Base-by-base conservation (phyloP, 2,888 invertebrate genomes). In the Limenitis arthemis region DNA sequence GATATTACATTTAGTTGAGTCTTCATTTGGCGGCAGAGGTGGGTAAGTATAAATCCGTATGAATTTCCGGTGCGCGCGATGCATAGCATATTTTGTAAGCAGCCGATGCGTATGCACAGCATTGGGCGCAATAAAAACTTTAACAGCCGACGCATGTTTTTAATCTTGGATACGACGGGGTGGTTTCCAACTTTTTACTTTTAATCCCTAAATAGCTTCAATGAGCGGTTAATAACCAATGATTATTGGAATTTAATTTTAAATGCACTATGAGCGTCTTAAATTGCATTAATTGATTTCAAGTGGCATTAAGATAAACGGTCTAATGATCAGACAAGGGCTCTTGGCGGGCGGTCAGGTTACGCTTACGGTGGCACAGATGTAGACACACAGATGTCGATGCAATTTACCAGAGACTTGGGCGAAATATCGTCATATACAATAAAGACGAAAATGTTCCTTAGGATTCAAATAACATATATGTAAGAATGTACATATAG, bases 1-100 rank as follows among this genome's bases (percentile, higher is more conserved):
- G 86, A 86, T 83, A 85, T 84, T 81, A 83, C 83, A 82, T 84
- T 82, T 81, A 81, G 84, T 77, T 77, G 78, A 70, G 77, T 77
- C 80, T 83, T 77, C 85, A 81, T 84, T 85, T 82, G 82, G 82
- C 81, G 79, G 83, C 77, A 76, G 77, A 80, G 83, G 81, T 82
- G 78, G 77, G 79, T 77, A 76, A 72, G 77, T 78, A 81, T 82
- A 79, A 80, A 76, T 76, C 75, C 76, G 79, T 80, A 75, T 72
- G 76, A 66, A 78, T 76, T 79, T 83, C 82, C 83, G 80, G 83
- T 69, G 79, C 70, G 63, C 66, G 78, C 72, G 76, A 69, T 80
- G 84, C 84, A 83, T 83, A 83, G 75, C 75, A 78, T 85, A 84
- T 79, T 77, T 77, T 79, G 78, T 81, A 75, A 78, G 77, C 79